These are phyloP conservation scores for Monodelphis domestica DNA, from an alignment of 2,797 vertebrate genomes.

Conservation along the genomic window DNA sequence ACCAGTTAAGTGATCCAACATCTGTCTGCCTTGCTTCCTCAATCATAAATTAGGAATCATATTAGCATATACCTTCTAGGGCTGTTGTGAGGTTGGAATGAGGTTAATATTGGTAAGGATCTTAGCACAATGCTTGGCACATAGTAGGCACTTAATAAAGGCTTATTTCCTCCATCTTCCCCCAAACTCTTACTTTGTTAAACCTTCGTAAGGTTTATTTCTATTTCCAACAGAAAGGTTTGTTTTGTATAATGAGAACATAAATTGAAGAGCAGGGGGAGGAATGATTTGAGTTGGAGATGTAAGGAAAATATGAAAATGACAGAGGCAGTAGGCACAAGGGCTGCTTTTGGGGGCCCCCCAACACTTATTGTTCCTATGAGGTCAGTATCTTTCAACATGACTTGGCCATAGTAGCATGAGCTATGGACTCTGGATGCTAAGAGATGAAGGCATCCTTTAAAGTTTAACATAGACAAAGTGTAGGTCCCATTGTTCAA, in stretches of 20 bases:
- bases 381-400: constrained; percentile 47
- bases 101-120: too few relatives aligned
- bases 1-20: background rate
- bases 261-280: constrained; percentile 13
- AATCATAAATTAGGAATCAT: background rate
- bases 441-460: background rate
- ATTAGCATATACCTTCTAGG: background rate
- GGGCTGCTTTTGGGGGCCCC: constrained; percentile 1
- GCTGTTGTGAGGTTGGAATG: background rate
- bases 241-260: background rate
- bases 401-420: constrained; percentile 26
- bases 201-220: background rate
- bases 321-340: background rate
- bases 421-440: too few relatives aligned
- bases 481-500: constrained; percentile 28
- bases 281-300: too few relatives aligned
- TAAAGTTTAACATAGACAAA: constrained; percentile 24
- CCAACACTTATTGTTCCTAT: constrained; percentile 47
- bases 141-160: background rate
- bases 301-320: background rate
- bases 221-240: constrained; percentile 31
- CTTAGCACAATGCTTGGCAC: background rate
- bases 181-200: constrained; percentile 14
- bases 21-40: background rate
- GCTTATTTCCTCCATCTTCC: background rate